Base-by-base conservation (phyloP, 2,888 invertebrate species). In the Sphaeridia pumilis region DNA sequence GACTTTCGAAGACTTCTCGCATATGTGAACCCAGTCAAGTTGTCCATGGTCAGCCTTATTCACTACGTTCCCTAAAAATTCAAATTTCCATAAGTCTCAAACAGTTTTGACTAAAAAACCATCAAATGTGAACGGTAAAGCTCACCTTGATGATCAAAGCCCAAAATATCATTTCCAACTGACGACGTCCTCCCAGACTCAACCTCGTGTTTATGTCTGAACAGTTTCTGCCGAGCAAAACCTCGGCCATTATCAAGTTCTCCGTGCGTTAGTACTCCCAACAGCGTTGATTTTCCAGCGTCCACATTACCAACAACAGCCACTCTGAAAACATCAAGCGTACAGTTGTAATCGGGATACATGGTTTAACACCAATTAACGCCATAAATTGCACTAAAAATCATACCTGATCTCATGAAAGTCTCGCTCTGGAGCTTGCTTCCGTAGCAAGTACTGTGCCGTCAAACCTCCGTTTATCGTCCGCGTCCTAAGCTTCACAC, bases 241-340 rank as follows among this genome's bases (percentile, higher is more conserved):
- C 95, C 95, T 56, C 90, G 76, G 0, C 98, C 98, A 74, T 98
- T 97, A 74, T 99, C 98, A 62, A 98, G 76, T 69, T 95, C 94
- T 0, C 95, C 95, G 70, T 98, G 97, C 0, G 98, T 98, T 57
- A 99, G 72, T 2, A 98, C 98, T 24, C 98, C 98, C 47, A 98
- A 76, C 36, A 99, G 74, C 0, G 98, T 98, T 2, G 93, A 94
- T 74, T 98, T 98, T 53, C 98, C 98, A 21, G 97, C 97, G 75
- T 98, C 98, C 36, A 98, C 98, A 75, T 98, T 98, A 14, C 98
- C 98, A 41, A 98, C 95, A 2, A 99, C 98, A 28, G 98, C 97
- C 57, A 98, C 94, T 64, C 93, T 88, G 69, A 12, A 61, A 27
- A 34, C 56, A 38, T n/a, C n/a, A n/a, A n/a, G n/a, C n/a, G n/a